Evolutionary conservation across 2,797 vertebrate genomes (phyloP), one percentile per base, ranked within the genome.

Genomic region (Amphiprion clarkii): DNA sequence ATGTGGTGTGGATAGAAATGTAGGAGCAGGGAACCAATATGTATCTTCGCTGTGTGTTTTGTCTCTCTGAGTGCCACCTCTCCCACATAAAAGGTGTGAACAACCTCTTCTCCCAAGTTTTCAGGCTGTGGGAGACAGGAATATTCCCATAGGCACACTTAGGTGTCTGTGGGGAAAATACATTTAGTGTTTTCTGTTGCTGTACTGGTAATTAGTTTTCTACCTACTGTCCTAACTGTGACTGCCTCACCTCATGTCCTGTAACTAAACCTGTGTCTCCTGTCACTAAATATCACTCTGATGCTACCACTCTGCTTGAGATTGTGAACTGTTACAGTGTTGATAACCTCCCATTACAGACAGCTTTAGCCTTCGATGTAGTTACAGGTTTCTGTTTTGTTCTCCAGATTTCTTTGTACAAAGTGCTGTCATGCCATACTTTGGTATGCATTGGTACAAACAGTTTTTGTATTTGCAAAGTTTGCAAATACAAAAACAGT

Each of bases 351-450:
- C 57, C 59, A 74, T 77, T 76, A 84, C 2, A 25, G 21, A 17
- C 16, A 44, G 13, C 42, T 17, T 44, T 6, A 42, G 23, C 7
- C 39, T 67, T 68, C 65, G 81, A 73, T 79, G 78, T 83, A 78
- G 70, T 73, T 80, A 73, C 75, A 83, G 66, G 74, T 79, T 82
- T 63, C 51, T 60, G 67, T 46, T 73, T 82, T 67, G 78, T 85
- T 2, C 31, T 8, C 31, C 10, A 39, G 2, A 54, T 78, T 83
- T 62, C 54, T 67, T 49, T 49, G 6, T 19, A 58, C 73, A 61
- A 62, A 23, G 63, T 58, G 51, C 72, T 74, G 52, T 76, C 73
- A 65, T 55, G n/a, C 46, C 21, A 23, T 64, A 63, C 42, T 67
- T 82, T 75, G 66, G 52, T 49, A 77, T 66, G 71, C 74, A 67